phyloP scores from a whole-genome alignment of 2,888 invertebrate species.

The Auanema sp. region DNA sequence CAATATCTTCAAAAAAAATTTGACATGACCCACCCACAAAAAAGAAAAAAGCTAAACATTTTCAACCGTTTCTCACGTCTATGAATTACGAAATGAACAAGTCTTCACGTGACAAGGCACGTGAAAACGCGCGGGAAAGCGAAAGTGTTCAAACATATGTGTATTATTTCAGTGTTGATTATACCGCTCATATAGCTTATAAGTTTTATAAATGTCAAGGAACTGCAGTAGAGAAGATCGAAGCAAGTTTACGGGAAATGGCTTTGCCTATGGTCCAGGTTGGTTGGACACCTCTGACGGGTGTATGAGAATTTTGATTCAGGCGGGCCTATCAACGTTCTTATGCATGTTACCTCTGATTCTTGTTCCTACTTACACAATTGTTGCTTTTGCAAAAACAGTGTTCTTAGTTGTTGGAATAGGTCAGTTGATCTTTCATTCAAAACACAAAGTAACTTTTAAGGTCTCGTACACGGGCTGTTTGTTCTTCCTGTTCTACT shows the following conservation, averaged over 20 bases:
- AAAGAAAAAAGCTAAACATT: too few relatives aligned
- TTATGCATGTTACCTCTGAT: conserved; percentile 62
- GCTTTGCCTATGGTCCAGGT: conserved; percentile 57
- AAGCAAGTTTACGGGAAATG: conserved; percentile 54
- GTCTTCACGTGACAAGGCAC: too few relatives aligned
- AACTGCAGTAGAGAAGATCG: conserved; percentile 45
- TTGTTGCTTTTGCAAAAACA: conserved; percentile 61
- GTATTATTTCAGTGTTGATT: conserved; percentile 37
- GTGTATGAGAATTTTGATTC: conserved; percentile 2
- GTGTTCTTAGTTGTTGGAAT: conserved; percentile 42
- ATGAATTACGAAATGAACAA: too few relatives aligned
- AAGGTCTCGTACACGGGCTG: conserved; percentile 49
- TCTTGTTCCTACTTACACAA: conserved; percentile 62
- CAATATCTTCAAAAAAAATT: too few relatives aligned
- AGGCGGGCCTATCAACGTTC: conserved; percentile 51
- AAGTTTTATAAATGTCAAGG: conserved; percentile 55
- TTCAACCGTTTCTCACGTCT: too few relatives aligned
- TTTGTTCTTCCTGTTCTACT: conserved; percentile 48
- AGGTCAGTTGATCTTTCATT: conserved; percentile 23
- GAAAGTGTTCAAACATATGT: too few relatives aligned
- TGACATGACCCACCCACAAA: too few relatives aligned
- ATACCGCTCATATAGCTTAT: conserved; percentile 60
- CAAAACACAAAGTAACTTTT: conserved; percentile 12
- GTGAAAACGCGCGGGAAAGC: too few relatives aligned
- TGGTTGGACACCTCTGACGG: neutral